Conservation (phyloP, 2,888 invertebrate species). For the Neria commutata region DNA sequence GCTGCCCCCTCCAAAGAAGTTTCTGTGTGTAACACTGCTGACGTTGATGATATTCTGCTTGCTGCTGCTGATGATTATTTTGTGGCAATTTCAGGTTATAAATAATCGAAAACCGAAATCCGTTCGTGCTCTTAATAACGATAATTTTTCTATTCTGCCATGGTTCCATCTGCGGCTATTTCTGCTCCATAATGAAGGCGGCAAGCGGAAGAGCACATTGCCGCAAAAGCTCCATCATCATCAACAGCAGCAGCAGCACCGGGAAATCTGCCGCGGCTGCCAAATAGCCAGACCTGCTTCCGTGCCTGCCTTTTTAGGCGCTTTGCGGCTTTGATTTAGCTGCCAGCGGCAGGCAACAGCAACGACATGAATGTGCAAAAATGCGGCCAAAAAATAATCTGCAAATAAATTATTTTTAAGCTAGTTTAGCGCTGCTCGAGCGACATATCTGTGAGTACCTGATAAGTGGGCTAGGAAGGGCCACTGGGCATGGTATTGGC, state of each 20-base stretch:
- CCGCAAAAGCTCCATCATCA: no score
- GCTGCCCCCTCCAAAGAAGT: no score
- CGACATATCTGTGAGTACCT: no score
- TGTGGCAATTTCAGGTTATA: constrained; percentile 25
- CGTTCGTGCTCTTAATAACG: constrained; percentile 21
- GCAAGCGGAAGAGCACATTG: background rate
- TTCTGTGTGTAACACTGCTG: no score
- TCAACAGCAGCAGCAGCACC: no score
- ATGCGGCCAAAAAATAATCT: background rate
- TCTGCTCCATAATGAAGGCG: background rate
- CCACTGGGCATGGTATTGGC: no score
- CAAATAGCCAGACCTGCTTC: background rate
- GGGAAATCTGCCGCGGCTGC: no score
- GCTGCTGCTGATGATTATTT: constrained; percentile 12
- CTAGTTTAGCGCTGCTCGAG: no score
- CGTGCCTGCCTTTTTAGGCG: background rate
- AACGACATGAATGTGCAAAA: background rate
- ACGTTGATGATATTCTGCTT: constrained; percentile 1
- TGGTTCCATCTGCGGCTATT: background rate
- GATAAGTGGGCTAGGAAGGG: no score
- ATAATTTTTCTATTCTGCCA: constrained; percentile 3
- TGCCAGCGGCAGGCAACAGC: background rate
- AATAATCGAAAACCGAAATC: constrained; percentile 21
- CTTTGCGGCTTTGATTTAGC: background rate
- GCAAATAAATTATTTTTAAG: no score